Evolutionary conservation across 2,113 vertebrate species (phyloP).

Genomic region (Chaenocephalus aceratus): DNA sequence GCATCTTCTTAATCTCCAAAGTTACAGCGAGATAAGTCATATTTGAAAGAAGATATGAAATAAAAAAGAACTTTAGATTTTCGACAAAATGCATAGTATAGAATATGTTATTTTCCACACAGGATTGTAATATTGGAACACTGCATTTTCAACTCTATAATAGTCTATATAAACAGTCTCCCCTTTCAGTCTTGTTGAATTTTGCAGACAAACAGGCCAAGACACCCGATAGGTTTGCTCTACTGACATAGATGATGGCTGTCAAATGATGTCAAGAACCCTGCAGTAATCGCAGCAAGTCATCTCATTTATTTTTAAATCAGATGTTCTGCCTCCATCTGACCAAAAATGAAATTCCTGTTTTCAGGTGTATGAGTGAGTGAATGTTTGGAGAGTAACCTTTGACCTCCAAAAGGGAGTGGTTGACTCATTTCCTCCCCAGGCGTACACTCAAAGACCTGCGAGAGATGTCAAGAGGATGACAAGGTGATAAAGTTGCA

Average conservation of each 20-base stretch:
- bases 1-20: not conserved
- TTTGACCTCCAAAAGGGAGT: constrained; percentile 49
- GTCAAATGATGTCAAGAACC: not conserved
- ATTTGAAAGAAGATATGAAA: not conserved
- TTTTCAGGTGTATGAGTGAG: constrained; percentile 35
- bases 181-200: not conserved
- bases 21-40: not conserved
- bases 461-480: constrained; percentile 80
- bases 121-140: not conserved
- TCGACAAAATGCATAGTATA: not conserved
- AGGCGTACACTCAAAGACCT: constrained; percentile 32
- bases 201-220: not conserved
- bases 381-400: constrained; percentile 39
- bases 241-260: not conserved
- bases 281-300: no score
- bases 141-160: not conserved
- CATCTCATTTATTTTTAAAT: not conserved
- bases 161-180: not conserved
- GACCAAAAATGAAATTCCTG: constrained; percentile 75
- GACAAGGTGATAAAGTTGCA: constrained; percentile 67
- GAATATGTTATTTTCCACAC: no score
- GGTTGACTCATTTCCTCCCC: constrained; percentile 58
- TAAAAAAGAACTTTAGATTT: not conserved
- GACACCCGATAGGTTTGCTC: constrained; percentile 1
- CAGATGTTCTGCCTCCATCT: constrained; percentile 56